Evolutionary conservation across 2,888 invertebrate species (phyloP), one percentile per base, ranked within the genome.

Genomic region (Meandrusa payeni): DNA sequence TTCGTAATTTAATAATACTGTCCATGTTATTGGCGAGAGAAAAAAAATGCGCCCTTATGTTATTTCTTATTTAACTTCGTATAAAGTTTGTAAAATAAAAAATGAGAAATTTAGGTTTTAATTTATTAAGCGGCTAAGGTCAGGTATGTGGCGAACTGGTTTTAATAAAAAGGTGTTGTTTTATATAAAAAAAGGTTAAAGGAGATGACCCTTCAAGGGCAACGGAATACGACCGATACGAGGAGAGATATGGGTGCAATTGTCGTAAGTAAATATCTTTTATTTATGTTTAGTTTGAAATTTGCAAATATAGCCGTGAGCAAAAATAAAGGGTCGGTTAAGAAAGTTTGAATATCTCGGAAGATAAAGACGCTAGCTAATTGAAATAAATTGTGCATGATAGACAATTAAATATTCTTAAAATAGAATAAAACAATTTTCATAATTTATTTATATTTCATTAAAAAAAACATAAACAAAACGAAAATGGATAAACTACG

Each of bases 251-350:
- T 3, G 74, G 60, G 29, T 85, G 83, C 52, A 71, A 67, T 7
- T 85, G 85, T 48, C 76, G 86, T 85, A 66, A 82, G 85, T 82
- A 55, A 22, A 22, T 31, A 28, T 26, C 2, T 28, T 23, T 19
- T 19, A n/a, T n/a, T n/a, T n/a, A n/a, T n/a, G n/a, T n/a, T n/a
- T n/a, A n/a, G n/a, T n/a, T n/a, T n/a, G n/a, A n/a, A n/a, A n/a
- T n/a, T n/a, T n/a, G n/a, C n/a, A n/a, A n/a, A n/a, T n/a, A n/a
- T n/a, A n/a, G n/a, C n/a, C n/a, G n/a, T n/a, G n/a, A n/a, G n/a
- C n/a, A n/a, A n/a, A n/a, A n/a, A n/a, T n/a, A n/a, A n/a, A n/a
- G n/a, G n/a, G n/a, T n/a, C n/a, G n/a, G n/a, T n/a, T n/a, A n/a
- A n/a, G n/a, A n/a, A n/a, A n/a, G n/a, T n/a, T n/a, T n/a, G n/a